These are phyloP conservation scores for Antitype chi DNA, from an alignment of 2,888 invertebrate species.

Conservation along the genomic window DNA sequence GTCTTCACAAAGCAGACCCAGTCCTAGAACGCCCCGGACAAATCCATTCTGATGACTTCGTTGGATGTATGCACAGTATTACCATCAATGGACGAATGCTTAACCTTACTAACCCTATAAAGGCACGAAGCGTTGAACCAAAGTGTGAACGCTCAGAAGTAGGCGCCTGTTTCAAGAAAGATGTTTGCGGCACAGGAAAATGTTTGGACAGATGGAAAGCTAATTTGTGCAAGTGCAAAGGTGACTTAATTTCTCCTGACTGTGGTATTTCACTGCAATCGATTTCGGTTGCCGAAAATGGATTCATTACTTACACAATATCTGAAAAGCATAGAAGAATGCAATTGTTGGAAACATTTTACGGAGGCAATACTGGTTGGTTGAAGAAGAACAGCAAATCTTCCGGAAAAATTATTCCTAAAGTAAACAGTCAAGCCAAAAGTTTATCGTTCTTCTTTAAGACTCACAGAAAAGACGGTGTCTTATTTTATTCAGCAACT, in stretches of 20 bases:
- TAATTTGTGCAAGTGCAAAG: conserved; percentile 93
- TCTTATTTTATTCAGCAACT: conserved; percentile 96
- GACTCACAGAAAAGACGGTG: conserved; percentile 94
- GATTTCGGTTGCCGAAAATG: conserved; percentile 94
- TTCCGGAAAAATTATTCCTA: conserved; percentile 76
- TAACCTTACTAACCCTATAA: conserved; percentile 94
- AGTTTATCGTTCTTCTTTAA: conserved; percentile 95
- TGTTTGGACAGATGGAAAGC: conserved; percentile 97
- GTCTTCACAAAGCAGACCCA: conserved; percentile 95
- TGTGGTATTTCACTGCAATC: conserved; percentile 95
- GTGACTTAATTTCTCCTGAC: conserved; percentile 93
- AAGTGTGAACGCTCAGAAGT: conserved; percentile 94
- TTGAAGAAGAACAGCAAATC: conserved; percentile 80
- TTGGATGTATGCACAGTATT: conserved; percentile 98
- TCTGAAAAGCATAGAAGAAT: conserved; percentile 96
- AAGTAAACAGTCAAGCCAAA: conserved; percentile 91
- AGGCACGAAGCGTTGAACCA: conserved; percentile 93
- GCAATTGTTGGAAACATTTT: conserved; percentile 95
- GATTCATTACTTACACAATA: conserved; percentile 94
- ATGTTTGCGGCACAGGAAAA: conserved; percentile 90
- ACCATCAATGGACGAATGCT: conserved; percentile 96
- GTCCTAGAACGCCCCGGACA: conserved; percentile 97
- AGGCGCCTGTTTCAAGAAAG: conserved; percentile 92
- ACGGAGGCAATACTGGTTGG: conserved; percentile 94
- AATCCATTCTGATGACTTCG: conserved; percentile 97